phyloP scores from a whole-genome alignment of 2,888 invertebrate genomes.

The Panzeria rudis region DNA sequence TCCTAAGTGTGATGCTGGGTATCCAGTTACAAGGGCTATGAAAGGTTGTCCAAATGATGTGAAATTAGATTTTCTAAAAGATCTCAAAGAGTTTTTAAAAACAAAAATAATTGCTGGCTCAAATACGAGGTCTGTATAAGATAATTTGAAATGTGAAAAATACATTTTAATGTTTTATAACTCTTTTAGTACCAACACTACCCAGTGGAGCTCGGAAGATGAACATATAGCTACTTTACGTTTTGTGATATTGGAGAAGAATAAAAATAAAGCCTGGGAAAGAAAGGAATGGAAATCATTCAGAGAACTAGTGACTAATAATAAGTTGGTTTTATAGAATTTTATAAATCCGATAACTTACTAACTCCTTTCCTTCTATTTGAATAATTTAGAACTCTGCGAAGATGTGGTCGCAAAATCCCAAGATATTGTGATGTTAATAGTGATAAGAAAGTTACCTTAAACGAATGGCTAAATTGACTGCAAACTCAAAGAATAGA shows the following conservation, averaged over 20 bases:
- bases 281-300: slow-evolving; percentile 95
- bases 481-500: slow-evolving; percentile 84
- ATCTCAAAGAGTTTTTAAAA: slow-evolving; percentile 90
- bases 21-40: slow-evolving; percentile 89
- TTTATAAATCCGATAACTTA: not conserved
- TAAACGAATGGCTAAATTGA: slow-evolving; percentile 96
- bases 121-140: slow-evolving; percentile 81
- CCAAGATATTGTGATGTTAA: slow-evolving; percentile 97
- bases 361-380: too few species aligned
- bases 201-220: slow-evolving; percentile 90
- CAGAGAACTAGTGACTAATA: slow-evolving; percentile 89
- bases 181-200: slow-evolving; percentile 84
- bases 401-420: slow-evolving; percentile 95
- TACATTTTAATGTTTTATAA: too few species aligned
- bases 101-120: slow-evolving; percentile 88
- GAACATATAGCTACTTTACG: slow-evolving; percentile 95
- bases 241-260: slow-evolving; percentile 94
- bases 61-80: slow-evolving; percentile 91
- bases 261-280: slow-evolving; percentile 93
- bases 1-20: slow-evolving; percentile 91
- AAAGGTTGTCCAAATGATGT: slow-evolving; percentile 94
- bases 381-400: slow-evolving; percentile 84
- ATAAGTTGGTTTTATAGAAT: slow-evolving; percentile 84
- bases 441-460: slow-evolving; percentile 93
- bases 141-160: not conserved